Conservation (phyloP, 2,797 vertebrate genomes). For the Anomalospiza imberbis region DNA sequence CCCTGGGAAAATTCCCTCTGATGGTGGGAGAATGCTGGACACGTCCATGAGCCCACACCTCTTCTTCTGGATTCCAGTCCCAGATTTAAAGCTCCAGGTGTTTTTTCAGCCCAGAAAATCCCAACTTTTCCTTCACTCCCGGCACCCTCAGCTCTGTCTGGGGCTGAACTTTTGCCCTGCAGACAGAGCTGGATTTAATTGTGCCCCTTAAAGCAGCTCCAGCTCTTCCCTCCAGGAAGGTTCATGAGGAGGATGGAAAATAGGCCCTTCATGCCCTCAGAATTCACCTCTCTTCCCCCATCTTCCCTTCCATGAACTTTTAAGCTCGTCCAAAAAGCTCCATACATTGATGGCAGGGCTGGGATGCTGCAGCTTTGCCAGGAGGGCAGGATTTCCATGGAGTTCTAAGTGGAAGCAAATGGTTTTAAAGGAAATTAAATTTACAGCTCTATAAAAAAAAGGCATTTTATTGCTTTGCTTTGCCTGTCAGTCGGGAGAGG, state of each 20-base stretch:
- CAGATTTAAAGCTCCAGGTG: not conserved
- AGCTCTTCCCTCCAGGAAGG: not conserved
- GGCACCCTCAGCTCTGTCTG: not conserved
- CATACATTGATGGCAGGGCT: not conserved
- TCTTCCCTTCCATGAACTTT: constrained; percentile 20
- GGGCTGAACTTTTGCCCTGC: not conserved
- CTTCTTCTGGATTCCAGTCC: not conserved
- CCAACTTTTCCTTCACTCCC: not conserved
- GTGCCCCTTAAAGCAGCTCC: not conserved
- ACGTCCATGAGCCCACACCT: accelerated
- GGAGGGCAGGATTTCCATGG: constrained; percentile 52
- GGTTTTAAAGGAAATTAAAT: constrained; percentile 73
- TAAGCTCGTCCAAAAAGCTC: not conserved
- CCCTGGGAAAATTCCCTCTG: not conserved
- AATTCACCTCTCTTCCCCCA: constrained; percentile 34
- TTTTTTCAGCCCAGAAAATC: not conserved
- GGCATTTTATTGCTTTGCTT: constrained; percentile 44
- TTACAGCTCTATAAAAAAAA: constrained; percentile 56
- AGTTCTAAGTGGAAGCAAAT: constrained; percentile 75
- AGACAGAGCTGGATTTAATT: not conserved
- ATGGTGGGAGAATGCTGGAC: not conserved
- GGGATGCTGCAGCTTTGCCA: constrained; percentile 45
- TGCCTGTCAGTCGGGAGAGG: not conserved
- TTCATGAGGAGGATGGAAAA: not conserved
- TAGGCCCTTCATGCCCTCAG: constrained; percentile 18